A percentile compares a stretch with the other conserved stretches of the same genome.
Conservation (phyloP, 2,888 invertebrate species). For the Thumatha senex region DNA sequence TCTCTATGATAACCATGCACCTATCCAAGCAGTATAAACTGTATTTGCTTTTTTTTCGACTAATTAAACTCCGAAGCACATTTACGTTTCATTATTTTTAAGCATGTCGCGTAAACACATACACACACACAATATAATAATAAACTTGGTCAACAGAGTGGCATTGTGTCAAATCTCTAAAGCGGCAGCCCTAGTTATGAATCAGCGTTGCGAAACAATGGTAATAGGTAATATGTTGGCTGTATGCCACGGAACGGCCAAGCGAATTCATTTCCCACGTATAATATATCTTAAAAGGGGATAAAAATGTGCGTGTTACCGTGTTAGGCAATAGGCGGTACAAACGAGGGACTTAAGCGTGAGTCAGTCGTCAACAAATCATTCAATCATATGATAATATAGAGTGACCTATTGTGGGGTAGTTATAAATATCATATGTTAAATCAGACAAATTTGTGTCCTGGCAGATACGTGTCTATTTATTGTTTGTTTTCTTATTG, state of each 20-base stretch:
- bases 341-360: constrained; percentile 45
- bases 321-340: constrained; percentile 52
- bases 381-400: constrained; percentile 16
- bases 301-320: constrained; percentile 62
- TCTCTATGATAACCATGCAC: too few relatives aligned
- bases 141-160: too few relatives aligned
- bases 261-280: constrained; percentile 53
- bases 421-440: constrained; percentile 19
- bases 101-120: too few relatives aligned
- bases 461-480: too few relatives aligned
- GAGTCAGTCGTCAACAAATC: constrained; percentile 44
- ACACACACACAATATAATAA: too few relatives aligned
- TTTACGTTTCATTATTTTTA: too few relatives aligned
- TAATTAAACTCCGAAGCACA: too few relatives aligned
- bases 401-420: constrained; percentile 29
- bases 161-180: background rate
- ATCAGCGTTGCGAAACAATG: constrained; percentile 56
- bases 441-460: background rate
- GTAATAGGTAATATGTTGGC: constrained; percentile 44
- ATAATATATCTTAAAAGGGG: constrained; percentile 52
- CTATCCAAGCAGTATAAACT: too few relatives aligned
- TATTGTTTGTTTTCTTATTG: too few relatives aligned
- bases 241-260: constrained; percentile 51
- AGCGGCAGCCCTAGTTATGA: constrained; percentile 1
- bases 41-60: too few relatives aligned